Percentiles rank a stretch among this genome's conserved stretches.
These are phyloP conservation scores for Anthophora plumipes DNA, from an alignment of 2,888 invertebrate genomes.

Conservation along the genomic window DNA sequence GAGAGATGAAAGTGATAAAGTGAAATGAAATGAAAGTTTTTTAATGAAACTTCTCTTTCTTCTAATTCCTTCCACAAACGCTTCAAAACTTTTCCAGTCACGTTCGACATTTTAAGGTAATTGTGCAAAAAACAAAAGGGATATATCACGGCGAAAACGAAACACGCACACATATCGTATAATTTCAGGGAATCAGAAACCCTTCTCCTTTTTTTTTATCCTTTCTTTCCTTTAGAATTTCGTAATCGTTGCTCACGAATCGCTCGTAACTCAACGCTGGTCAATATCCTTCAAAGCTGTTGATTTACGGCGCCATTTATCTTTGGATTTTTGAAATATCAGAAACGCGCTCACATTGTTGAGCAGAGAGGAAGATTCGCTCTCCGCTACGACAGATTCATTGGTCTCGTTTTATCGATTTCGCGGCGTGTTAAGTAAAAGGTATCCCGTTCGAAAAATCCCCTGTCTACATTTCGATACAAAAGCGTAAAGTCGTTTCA, in stretches of 20 bases:
- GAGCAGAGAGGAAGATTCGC: conserved; percentile 27
- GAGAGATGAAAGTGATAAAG: too few relatives aligned
- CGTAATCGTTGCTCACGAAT: conserved; percentile 34
- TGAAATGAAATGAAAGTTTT: too few relatives aligned
- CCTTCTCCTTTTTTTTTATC: too few relatives aligned
- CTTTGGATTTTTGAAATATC: conserved; percentile 37
- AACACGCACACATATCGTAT: background rate
- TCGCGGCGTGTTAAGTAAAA: conserved; percentile 21
- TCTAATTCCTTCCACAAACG: too few relatives aligned
- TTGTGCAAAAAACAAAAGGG: background rate
- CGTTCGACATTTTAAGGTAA: too few relatives aligned
- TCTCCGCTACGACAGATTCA: conserved; percentile 23
- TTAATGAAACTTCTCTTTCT: too few relatives aligned
- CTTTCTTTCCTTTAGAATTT: conserved; percentile 16
- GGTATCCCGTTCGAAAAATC: background rate
- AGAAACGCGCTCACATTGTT: conserved; percentile 28
- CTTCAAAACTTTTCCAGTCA: too few relatives aligned
- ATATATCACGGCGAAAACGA: background rate
- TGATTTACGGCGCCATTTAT: conserved; percentile 46
- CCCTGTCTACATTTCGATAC: too few relatives aligned
- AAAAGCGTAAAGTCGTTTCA: background rate
- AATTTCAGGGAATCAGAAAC: background rate
- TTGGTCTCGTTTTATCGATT: conserved; percentile 44
- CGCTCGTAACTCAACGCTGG: conserved; percentile 34
- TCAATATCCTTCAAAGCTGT: conserved; percentile 35